Base-by-base conservation (phyloP, 1,140 invertebrate species). In the Brachionus calyciflorus region DNA sequence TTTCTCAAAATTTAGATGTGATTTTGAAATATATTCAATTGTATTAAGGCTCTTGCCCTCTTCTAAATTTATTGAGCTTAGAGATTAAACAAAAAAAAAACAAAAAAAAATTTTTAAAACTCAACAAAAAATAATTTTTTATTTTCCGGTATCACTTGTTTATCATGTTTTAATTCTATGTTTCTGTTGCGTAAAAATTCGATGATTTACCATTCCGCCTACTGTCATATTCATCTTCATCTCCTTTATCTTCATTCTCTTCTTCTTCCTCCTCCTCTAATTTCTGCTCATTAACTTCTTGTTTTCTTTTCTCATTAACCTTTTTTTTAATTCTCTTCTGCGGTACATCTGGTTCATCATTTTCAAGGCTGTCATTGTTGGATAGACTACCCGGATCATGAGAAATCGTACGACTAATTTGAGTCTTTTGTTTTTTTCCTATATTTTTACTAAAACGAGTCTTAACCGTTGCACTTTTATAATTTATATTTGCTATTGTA, bases 351-450 rank as follows among this genome's bases (percentile, higher is more conserved):
- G n/a, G 9, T 37, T 60, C 55, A 9, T 60, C 55, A 37, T 60
- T 60, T 60, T 60, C 55, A 12, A 60, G 10, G 37, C 55, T 60
- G 17, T 60, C 55, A 60, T 60, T 60, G 9, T 60, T 60, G 14
- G 55, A 60, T n/a, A 60, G n/a, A 33, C 12, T 60, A 17, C 7
- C 37, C n/a, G 55, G 55, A 60, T 60, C 55, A 19, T 60, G 55
- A 6, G 55, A 60, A 12, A 40, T 17, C 9, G 55, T 19, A 10
- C 55, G 55, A 37, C 9, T 37, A 5, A 37, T 5, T 37, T 37
- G 3, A 9, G 3, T 3, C 33, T 5, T 37, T 37, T 37, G 19
- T 40, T 60, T 60, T 60, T 33, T 19, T 7, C 3, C 30, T 33
- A 17, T 37, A 17, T 37, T 37, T 37, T 60, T 60, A 3, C 19